Base-by-base conservation (phyloP, 2,888 invertebrate genomes). In the Harpalus rufipes region DNA sequence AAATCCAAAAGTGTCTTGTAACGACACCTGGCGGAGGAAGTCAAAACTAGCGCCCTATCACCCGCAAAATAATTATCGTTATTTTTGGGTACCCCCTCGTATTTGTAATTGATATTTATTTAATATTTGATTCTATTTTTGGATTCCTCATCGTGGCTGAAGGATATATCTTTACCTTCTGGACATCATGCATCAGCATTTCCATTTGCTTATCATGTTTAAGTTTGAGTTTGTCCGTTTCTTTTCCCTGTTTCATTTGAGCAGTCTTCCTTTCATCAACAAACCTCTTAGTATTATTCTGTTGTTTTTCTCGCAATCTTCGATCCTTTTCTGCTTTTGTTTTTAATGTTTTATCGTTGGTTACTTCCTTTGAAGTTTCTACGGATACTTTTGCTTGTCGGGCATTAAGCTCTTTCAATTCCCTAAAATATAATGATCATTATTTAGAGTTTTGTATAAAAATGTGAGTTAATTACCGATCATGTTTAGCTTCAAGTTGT, bases 241-340 rank as follows among this genome's bases (percentile, higher is more conserved):
- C 97, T 87, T 97, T 95, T 85, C 95, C 95, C 89, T 98, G 98
- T 89, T 98, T 97, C 89, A 97, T 96, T 84, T 95, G 95, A 81
- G 96, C 95, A 86, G 94, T 94, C 93, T 96, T 97, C 85, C 97
- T 93, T 91, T 99, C 99, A 88, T 99, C 99, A 93, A 98, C 95
- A 90, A 99, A 99, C 89, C 97, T 97, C 91, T 99, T 99, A 81
- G 98, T 98, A 90, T 99, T 99, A 90, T 98, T 99, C 90, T 98
- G 98, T 89, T 98, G 98, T 91, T 99, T 97, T 91, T 99, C 98
- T 39, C 97, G 93, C 84, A 98, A 93, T 65, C 98, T 93, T 63
- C 98, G 94, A 90, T 99, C 99, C 89, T 98, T 97, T 91, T 99
- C 99, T 86, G 97, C 98, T 89, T 99, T 98, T 85, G 98, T 99